These are phyloP conservation scores for Drosophila prosaltans DNA, from an alignment of 1,140 invertebrate species.

Conservation along the genomic window DNA sequence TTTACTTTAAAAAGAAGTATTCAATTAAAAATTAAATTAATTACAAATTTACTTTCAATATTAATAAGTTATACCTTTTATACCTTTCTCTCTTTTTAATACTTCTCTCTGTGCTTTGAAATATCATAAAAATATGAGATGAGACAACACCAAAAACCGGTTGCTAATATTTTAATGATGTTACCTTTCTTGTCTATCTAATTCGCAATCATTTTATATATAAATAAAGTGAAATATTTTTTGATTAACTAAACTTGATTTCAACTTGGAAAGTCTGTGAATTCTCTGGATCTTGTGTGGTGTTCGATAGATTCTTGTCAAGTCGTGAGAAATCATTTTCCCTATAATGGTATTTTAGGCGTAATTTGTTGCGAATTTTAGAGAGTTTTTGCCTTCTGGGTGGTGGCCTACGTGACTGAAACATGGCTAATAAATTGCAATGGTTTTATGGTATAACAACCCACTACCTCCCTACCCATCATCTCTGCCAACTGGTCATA, in stretches of 20 bases:
- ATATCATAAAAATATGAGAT: background rate
- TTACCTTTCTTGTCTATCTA: background rate
- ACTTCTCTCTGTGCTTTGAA: too few relatives aligned
- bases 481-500: conserved; percentile 34
- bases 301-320: background rate
- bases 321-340: conserved; percentile 1
- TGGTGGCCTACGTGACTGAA: conserved; percentile 73
- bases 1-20: too few relatives aligned
- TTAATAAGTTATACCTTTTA: too few relatives aligned
- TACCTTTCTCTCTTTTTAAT: too few relatives aligned
- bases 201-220: conserved; percentile 1
- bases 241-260: background rate
- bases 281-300: too few relatives aligned
- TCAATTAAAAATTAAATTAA: too few relatives aligned
- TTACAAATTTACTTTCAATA: too few relatives aligned
- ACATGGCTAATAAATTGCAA: conserved; percentile 45
- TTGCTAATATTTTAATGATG: background rate
- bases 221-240: background rate
- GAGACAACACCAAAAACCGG: background rate
- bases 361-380: background rate
- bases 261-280: background rate
- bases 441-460: background rate
- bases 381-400: conserved; percentile 24
- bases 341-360: background rate
- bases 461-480: background rate